Conservation (phyloP, 2,888 invertebrate genomes). For the Caenorhabditis imperialis region DNA sequence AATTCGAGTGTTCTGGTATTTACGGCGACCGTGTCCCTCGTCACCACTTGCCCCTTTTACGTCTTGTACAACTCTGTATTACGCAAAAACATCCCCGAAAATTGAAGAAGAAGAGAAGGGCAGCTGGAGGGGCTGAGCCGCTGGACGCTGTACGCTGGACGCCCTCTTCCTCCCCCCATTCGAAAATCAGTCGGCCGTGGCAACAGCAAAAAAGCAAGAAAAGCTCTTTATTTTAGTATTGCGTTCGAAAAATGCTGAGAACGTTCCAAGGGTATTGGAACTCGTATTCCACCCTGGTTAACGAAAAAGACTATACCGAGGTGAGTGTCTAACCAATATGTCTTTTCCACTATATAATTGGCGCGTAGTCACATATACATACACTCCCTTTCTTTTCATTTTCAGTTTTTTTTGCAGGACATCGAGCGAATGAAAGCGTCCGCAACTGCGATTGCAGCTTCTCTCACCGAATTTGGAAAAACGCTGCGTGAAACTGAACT, state of each 20-base stretch:
- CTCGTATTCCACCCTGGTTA: constrained; percentile 41
- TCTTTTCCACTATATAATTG: constrained; percentile 28
- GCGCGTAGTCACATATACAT: constrained; percentile 16
- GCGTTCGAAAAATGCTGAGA: constrained; percentile 28
- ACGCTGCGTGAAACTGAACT: constrained; percentile 84
- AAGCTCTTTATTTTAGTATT: no score
- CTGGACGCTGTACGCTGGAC: not conserved
- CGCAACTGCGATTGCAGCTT: constrained; percentile 90
- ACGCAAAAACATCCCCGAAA: constrained; percentile 25
- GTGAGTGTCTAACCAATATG: constrained; percentile 17
- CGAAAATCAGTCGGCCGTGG: constrained; percentile 27
- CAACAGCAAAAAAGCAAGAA: constrained; percentile 13
- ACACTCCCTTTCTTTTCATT: constrained; percentile 15
- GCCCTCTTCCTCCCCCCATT: not conserved
- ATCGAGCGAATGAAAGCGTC: constrained; percentile 93
- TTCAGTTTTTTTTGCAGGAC: no score
- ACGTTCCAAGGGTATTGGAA: constrained; percentile 49
- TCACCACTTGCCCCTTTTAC: constrained; percentile 13
- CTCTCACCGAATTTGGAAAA: constrained; percentile 89
- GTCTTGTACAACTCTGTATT: constrained; percentile 36
- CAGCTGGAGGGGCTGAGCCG: not conserved
- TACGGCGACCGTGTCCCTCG: constrained; percentile 30
- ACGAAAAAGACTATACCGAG: constrained; percentile 38
- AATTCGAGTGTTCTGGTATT: constrained; percentile 50
- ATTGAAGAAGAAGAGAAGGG: constrained; percentile 8